A percentile compares a stretch with the other conserved stretches of the same genome.
Conservation (phyloP, 2,797 vertebrate species). For the Pelobates cultripes region DNA sequence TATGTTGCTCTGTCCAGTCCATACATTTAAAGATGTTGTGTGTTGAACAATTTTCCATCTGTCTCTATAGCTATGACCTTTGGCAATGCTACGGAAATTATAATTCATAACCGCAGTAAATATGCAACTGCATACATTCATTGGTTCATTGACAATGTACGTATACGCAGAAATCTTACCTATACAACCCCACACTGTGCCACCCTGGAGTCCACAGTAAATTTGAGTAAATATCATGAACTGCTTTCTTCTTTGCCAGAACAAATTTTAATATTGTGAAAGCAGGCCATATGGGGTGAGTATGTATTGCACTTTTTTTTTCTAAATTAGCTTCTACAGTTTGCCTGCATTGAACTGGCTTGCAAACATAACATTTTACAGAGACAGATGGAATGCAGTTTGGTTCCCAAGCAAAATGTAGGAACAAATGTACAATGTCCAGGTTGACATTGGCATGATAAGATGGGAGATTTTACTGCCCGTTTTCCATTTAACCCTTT, state of each 20-base stretch:
- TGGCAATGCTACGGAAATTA: slow-evolving; percentile 20
- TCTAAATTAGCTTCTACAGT: slow-evolving; percentile 46
- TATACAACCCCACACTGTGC: slow-evolving; percentile 15
- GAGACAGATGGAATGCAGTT: slow-evolving; percentile 66
- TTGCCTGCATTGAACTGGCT: slow-evolving; percentile 57
- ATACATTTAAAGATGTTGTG: slow-evolving; percentile 1
- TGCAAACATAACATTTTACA: slow-evolving; percentile 58
- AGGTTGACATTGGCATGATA: slow-evolving; percentile 62
- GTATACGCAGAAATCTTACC: neutral
- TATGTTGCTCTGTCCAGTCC: slow-evolving; percentile 19
- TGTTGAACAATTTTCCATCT: slow-evolving; percentile 37
- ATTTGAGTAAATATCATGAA: slow-evolving; percentile 6
- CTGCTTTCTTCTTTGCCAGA: slow-evolving; percentile 20
- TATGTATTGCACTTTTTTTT: slow-evolving; percentile 23
- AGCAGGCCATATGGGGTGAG: slow-evolving; percentile 41
- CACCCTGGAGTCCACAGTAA: slow-evolving; percentile 17
- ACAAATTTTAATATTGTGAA: slow-evolving; percentile 26
- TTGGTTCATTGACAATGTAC: slow-evolving; percentile 30
- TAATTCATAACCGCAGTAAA: neutral
- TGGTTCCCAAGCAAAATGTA: slow-evolving; percentile 65
- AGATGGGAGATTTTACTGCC: slow-evolving; percentile 47
- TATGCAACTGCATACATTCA: neutral
- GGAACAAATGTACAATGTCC: slow-evolving; percentile 59
- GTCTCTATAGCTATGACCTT: slow-evolving; percentile 22
- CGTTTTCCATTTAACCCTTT: slow-evolving; percentile 58